Evolutionary conservation across 2,113 vertebrate genomes (phyloP), one percentile per base, ranked within the genome.

Genomic region (Tachuris rubrigastra): DNA sequence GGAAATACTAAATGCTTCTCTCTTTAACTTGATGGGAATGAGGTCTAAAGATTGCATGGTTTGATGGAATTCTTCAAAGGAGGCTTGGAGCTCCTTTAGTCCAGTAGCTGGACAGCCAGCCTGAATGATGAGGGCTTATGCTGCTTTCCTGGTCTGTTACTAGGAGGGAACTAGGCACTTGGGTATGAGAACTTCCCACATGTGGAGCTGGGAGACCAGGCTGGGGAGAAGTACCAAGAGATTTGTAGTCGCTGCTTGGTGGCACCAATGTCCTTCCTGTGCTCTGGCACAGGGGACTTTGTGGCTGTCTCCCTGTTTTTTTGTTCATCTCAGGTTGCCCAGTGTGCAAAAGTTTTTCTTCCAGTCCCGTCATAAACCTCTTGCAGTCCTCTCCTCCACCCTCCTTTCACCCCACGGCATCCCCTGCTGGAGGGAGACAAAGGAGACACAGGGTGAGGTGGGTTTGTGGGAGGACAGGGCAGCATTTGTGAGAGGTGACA

Each of bases 351-450:
- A 30, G 11, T 3, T 6, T 47, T 75, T 72, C 49, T 79, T 69
- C 37, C 53, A 46, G 37, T n/a, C 16, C 39, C 10, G 3, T 12
- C 4, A 0, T 1, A 13, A 85, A 25, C 35, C 4, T 75, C 44
- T 42, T 0, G 0, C 37, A 2, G 1, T 37, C 3, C 0, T 31
- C 23, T 87, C 66, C 74, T 86, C 81, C 74, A 66, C 46, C 56
- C 0, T 2, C 44, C 80, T 92, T 77, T 74, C 63, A 85, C 35
- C 30, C 47, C 0, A 0, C 1, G 5, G 20, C 47, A 33, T 68
- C n/a, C 23, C n/a, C 60, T 59, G 69, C 24, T 3, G 0, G 21
- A 42, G 39, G 41, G 25, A 69, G 42, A 17, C 7, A 5, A 28
- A 52, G 50, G 25, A 50, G 14, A 27, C 49, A 8, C 25, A 0